phyloP scores from a whole-genome alignment of 2,113 vertebrate species.

The Coreoperca whiteheadi region DNA sequence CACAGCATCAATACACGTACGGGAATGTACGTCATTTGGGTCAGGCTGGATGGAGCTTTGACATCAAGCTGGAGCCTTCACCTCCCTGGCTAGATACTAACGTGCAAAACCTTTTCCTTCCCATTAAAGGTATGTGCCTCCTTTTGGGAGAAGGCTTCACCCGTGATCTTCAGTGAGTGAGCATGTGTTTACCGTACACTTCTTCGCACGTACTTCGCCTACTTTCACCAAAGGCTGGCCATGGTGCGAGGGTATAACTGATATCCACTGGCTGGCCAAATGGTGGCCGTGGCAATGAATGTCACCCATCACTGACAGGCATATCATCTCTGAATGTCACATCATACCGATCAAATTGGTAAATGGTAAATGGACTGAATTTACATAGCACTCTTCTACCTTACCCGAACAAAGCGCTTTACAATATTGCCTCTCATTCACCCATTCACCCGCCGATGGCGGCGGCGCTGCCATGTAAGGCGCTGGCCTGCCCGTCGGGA shows the following conservation, averaged over 20 bases:
- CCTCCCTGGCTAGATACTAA: neutral
- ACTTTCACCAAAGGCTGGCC: neutral
- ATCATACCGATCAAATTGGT: neutral
- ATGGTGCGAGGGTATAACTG: neutral
- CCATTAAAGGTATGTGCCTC: neutral
- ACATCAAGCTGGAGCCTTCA: neutral
- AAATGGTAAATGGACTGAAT: no score
- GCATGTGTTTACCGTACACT: neutral
- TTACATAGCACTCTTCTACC: no score
- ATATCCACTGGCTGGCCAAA: constrained; percentile 5
- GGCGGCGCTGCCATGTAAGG: no score
- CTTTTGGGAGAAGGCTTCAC: neutral
- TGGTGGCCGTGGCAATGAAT: constrained; percentile 6
- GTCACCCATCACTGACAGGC: neutral
- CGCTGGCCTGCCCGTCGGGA: no score
- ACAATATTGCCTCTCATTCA: no score
- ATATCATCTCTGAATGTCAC: neutral
- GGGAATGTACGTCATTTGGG: neutral
- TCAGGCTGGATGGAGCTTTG: neutral
- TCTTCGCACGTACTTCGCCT: neutral
- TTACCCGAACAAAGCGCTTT: no score
- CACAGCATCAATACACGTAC: constrained; percentile 15
- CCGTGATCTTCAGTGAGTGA: constrained; percentile 8
- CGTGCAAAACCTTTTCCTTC: neutral
- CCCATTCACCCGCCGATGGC: no score